These are phyloP conservation scores for Troides aeacus DNA, from an alignment of 2,888 invertebrate species.

Conservation along the genomic window DNA sequence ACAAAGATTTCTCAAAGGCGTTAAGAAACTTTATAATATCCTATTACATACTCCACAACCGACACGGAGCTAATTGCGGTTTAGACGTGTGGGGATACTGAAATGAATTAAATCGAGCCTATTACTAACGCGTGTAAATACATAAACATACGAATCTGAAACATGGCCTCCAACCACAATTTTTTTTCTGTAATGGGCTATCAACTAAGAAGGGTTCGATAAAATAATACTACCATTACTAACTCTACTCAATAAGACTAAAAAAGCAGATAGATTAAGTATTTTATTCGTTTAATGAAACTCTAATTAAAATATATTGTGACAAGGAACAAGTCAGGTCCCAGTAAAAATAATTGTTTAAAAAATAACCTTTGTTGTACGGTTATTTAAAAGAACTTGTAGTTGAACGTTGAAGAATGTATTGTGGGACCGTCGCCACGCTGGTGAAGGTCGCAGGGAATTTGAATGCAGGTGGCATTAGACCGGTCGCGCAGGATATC, in stretches of 20 bases:
- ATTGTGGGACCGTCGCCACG: not conserved
- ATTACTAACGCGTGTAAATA: slow-evolving; percentile 38
- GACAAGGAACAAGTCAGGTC: no score
- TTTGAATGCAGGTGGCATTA: slow-evolving; percentile 1
- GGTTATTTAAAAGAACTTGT: no score
- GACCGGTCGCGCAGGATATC: not conserved
- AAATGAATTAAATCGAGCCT: slow-evolving; percentile 46
- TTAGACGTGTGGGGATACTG: slow-evolving; percentile 27
- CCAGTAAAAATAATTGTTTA: no score
- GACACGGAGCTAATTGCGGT: slow-evolving; percentile 22
- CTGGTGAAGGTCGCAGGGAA: not conserved
- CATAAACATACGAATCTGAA: not conserved
- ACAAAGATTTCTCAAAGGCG: not conserved
- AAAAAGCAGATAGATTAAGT: no score
- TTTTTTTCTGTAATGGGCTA: not conserved
- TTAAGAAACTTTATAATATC: slow-evolving; percentile 1
- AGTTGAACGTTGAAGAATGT: not conserved
- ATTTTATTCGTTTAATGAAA: no score
- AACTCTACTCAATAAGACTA: no score
- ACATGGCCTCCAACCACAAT: not conserved
- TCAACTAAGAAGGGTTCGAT: no score
- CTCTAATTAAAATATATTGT: no score
- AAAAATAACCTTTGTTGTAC: no score
- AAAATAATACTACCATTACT: no score
- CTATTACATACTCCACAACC: slow-evolving; percentile 27